These are phyloP conservation scores for Gymnothorax javanicus DNA, from an alignment of 2,797 vertebrate species.

Conservation along the genomic window DNA sequence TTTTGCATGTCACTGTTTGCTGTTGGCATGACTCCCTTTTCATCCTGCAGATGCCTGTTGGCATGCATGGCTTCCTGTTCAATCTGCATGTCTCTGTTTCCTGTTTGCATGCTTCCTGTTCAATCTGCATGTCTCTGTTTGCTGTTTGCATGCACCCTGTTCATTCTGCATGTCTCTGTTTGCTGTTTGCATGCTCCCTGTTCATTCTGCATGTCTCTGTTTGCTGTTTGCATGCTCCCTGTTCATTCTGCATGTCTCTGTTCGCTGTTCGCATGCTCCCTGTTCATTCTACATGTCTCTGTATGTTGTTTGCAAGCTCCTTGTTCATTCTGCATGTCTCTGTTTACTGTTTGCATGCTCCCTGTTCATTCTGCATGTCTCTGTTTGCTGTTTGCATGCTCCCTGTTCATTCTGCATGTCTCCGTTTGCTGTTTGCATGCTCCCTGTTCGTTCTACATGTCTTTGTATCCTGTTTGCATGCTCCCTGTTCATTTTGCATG, in stretches of 20 bases:
- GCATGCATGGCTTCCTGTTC: slow-evolving; percentile 25
- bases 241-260: no score
- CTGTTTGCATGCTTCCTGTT: neutral
- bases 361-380: no score
- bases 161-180: slow-evolving; percentile 20
- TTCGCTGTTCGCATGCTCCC: neutral
- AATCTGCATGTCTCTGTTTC: neutral
- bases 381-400: neutral
- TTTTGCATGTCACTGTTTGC: neutral
- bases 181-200: slow-evolving; percentile 33
- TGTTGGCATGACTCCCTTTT: neutral
- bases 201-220: slow-evolving; percentile 10
- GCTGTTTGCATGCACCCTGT: neutral
- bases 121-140: neutral
- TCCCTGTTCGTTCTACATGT: slow-evolving; percentile 13
- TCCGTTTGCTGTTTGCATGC: slow-evolving; percentile 35
- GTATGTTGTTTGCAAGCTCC: slow-evolving; percentile 31
- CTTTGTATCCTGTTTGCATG: neutral
- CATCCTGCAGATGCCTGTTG: slow-evolving; percentile 20
- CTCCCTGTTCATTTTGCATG: no score
- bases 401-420: neutral
- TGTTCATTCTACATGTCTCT: slow-evolving; percentile 12
- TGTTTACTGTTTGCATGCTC: neutral
- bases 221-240: neutral
- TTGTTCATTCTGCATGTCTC: slow-evolving; percentile 10